Conservation (phyloP, 1,140 invertebrate species). For the Calephelis nemesis region DNA sequence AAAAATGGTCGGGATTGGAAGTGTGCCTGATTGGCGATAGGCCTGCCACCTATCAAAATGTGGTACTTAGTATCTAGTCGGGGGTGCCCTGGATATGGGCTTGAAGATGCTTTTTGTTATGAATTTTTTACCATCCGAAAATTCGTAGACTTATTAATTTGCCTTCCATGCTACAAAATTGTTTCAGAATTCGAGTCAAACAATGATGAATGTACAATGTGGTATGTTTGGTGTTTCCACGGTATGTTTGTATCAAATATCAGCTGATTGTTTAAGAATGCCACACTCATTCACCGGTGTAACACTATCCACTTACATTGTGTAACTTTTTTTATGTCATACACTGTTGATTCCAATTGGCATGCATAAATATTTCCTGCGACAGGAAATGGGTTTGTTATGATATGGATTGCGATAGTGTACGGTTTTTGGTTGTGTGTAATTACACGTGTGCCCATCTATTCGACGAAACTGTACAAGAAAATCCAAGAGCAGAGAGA, state of each 20-base stretch:
- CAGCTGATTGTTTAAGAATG: constrained; percentile 6
- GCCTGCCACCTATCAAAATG: too few relatives aligned
- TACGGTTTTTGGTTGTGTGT: not conserved
- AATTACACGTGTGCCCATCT: too few relatives aligned
- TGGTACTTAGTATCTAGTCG: too few relatives aligned
- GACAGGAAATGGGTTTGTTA: constrained; percentile 7
- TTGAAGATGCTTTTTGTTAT: too few relatives aligned
- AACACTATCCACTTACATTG: constrained; percentile 4
- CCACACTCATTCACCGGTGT: not conserved
- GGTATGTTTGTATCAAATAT: constrained; percentile 4
- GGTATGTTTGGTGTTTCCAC: not conserved
- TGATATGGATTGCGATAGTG: not conserved
- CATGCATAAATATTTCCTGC: constrained; percentile 7
- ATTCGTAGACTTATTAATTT: too few relatives aligned
- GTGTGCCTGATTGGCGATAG: too few relatives aligned
- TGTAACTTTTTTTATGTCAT: constrained; percentile 1
- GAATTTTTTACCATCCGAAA: too few relatives aligned
- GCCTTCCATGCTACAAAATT: too few relatives aligned
- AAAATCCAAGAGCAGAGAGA: too few relatives aligned
- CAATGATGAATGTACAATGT: not conserved
- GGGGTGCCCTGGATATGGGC: too few relatives aligned
- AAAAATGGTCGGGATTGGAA: too few relatives aligned
- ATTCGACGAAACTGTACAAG: too few relatives aligned
- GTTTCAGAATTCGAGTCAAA: not conserved
- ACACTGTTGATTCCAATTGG: not conserved